Conservation (phyloP, 37 sponge, comb jelly and placozoan species). For the Chondrosia reniformis region DNA sequence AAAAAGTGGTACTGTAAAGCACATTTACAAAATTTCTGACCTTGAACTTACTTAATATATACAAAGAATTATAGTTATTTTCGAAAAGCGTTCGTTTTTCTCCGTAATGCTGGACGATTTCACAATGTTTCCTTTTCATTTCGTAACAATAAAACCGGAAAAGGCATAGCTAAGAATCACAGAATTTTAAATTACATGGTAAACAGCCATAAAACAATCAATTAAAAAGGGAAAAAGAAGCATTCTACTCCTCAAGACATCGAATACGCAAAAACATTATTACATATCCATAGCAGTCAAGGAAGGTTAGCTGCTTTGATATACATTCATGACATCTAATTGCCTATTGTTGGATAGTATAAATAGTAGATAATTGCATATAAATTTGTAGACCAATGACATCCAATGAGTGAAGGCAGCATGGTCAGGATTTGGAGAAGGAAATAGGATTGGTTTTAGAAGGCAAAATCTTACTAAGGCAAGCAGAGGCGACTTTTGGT, state of each 20-base stretch:
- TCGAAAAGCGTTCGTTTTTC: no score
- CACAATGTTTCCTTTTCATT: no score
- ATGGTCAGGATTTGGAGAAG: not conserved
- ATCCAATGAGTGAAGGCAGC: not conserved
- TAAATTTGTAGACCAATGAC: not conserved
- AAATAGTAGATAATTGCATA: no score
- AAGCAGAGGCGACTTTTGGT: conserved; percentile 26
- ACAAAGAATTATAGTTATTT: no score
- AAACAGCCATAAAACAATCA: not conserved
- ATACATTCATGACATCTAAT: not conserved
- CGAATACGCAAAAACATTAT: not conserved
- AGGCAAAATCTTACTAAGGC: not conserved
- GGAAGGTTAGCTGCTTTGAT: not conserved
- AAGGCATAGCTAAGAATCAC: not conserved
- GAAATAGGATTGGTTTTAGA: not conserved
- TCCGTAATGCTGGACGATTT: no score
- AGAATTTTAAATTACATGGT: not conserved
- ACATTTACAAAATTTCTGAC: no score
- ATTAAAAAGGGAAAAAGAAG: not conserved
- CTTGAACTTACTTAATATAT: no score
- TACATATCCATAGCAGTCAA: not conserved
- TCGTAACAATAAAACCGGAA: no score
- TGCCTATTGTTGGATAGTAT: not conserved
- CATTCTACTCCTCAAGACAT: not conserved
- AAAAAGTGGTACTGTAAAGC: no score